phyloP scores from a whole-genome alignment of 2,113 vertebrate genomes.

The Centrocercus urophasianus region DNA sequence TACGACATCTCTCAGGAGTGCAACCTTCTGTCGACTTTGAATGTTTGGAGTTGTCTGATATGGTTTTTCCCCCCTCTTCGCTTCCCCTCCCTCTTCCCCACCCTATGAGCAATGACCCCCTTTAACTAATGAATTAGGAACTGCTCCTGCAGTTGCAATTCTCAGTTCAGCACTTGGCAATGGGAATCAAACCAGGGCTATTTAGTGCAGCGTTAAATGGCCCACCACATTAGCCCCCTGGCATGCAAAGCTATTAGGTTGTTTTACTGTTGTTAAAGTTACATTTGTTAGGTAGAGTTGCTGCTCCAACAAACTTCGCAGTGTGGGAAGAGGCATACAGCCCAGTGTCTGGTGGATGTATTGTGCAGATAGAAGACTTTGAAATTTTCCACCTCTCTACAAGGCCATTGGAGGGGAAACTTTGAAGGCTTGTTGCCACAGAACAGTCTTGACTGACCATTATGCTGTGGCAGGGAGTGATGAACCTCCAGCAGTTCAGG shows the following conservation, averaged over 20 bases:
- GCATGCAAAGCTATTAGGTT: constrained; percentile 83
- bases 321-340: background rate
- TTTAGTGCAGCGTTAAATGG: constrained; percentile 85
- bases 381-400: background rate
- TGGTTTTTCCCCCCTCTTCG: background rate
- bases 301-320: constrained; percentile 75
- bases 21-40: constrained; percentile 73
- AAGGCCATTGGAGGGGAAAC: background rate
- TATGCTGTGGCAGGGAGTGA: background rate
- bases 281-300: constrained; percentile 82
- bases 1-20: constrained; percentile 52
- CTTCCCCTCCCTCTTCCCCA: constrained; percentile 47
- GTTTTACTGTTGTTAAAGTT: constrained; percentile 85
- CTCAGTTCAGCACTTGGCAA: constrained; percentile 84
- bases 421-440: background rate
- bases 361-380: background rate
- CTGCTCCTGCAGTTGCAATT: constrained; percentile 79
- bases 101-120: constrained; percentile 84
- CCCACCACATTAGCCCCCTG: constrained; percentile 83
- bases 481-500: background rate
- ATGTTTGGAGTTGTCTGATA: constrained; percentile 41
- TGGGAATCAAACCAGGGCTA: constrained; percentile 81
- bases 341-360: background rate
- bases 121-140: constrained; percentile 84
- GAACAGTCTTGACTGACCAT: background rate